Evolutionary conservation across 2,888 invertebrate genomes (phyloP).

Genomic region (Diloba caeruleocephala): DNA sequence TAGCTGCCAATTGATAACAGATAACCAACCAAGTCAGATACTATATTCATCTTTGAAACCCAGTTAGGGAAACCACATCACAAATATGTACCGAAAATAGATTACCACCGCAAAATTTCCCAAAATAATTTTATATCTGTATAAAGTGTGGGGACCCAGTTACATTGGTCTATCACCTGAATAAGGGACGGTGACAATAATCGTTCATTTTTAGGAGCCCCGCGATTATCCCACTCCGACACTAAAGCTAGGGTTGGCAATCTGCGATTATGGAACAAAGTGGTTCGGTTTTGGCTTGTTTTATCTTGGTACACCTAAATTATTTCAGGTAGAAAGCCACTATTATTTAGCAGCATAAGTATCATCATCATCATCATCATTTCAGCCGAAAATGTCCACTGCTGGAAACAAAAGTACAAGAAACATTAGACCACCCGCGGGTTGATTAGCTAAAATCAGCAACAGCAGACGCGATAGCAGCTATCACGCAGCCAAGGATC

Average conservation of each 20-base stretch:
- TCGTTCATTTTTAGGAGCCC: conserved; percentile 64
- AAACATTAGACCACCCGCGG: too few species aligned
- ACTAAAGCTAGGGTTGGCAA: conserved; percentile 34
- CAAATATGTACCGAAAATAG: background rate
- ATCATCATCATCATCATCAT: background rate
- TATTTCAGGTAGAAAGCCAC: too few species aligned
- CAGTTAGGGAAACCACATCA: background rate
- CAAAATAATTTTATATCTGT: conserved; percentile 22
- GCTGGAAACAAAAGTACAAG: too few species aligned
- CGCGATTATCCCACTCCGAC: conserved; percentile 49
- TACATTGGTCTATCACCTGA: conserved; percentile 49
- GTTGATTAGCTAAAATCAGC: too few species aligned
- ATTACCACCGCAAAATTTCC: background rate
- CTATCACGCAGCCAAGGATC: too few species aligned
- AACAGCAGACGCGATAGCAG: too few species aligned
- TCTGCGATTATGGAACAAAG: background rate
- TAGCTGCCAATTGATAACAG: too few species aligned
- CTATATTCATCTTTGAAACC: too few species aligned
- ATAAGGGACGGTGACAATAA: conserved; percentile 52
- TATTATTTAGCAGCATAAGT: too few species aligned
- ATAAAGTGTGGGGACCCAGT: conserved; percentile 36
- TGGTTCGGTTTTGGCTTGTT: background rate
- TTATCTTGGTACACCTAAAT: background rate
- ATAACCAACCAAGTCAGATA: too few species aligned
- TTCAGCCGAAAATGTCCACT: too few species aligned